Evolutionary conservation across 2,888 invertebrate genomes (phyloP).

Genomic region (Elmis aenea): DNA sequence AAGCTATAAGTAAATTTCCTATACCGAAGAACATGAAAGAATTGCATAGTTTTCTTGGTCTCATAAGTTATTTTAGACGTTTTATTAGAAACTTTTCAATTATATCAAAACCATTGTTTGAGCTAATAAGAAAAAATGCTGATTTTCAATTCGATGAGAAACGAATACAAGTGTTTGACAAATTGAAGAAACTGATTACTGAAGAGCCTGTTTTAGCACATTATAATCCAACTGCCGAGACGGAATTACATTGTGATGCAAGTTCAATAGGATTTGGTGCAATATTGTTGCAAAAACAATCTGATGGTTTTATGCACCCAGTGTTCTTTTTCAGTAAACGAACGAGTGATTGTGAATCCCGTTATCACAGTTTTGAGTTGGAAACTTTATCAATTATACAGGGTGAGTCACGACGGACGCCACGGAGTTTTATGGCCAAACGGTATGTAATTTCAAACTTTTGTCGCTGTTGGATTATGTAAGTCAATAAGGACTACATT

Average conservation of each 20-base stretch:
- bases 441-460: too few relatives aligned
- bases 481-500: too few relatives aligned
- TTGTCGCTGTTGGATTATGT: too few relatives aligned
- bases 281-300: conserved; percentile 2
- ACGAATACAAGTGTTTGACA: neutral
- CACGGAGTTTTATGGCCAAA: too few relatives aligned
- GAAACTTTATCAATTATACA: conserved; percentile 16
- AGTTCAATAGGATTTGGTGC: conserved; percentile 4
- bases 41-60: conserved; percentile 7
- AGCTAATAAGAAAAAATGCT: neutral
- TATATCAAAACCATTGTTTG: conserved; percentile 1
- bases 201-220: neutral
- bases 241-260: conserved; percentile 9
- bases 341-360: conserved; percentile 13
- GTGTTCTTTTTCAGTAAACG: conserved; percentile 8
- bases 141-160: neutral
- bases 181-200: neutral
- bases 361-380: conserved; percentile 19
- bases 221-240: neutral
- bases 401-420: too few relatives aligned
- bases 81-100: conserved; percentile 3
- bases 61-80: conserved; percentile 7
- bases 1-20: conserved; percentile 4
- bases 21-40: conserved; percentile 3
- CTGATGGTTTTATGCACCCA: conserved; percentile 4